A percentile compares a stretch with the other conserved stretches of the same genome.
These are phyloP conservation scores for Watsonalla cultraria DNA, from an alignment of 2,888 invertebrate species.

Conservation along the genomic window DNA sequence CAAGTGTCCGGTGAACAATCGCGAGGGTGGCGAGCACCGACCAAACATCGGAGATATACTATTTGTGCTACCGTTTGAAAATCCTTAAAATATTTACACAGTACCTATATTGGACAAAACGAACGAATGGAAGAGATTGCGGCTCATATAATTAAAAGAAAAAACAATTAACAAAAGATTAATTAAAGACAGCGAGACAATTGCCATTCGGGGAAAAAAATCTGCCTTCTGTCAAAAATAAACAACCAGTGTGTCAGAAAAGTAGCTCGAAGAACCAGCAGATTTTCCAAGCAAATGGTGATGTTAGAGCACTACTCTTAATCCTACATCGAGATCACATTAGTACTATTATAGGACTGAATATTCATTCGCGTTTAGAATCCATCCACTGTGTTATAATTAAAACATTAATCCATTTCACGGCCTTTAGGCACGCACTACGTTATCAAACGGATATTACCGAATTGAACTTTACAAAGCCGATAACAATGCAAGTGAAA, in stretches of 20 bases:
- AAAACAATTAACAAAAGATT: too few relatives aligned
- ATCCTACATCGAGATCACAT: too few relatives aligned
- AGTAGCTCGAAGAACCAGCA: too few relatives aligned
- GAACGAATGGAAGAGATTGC: not conserved
- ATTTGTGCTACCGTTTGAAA: not conserved
- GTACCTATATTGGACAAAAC: not conserved
- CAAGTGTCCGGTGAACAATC: constrained; percentile 51
- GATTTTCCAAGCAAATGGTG: too few relatives aligned
- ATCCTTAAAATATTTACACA: not conserved
- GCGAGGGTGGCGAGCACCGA: constrained; percentile 9
- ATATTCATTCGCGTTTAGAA: too few relatives aligned
- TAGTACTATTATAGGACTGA: too few relatives aligned
- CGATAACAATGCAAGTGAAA: constrained; percentile 6
- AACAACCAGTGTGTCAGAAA: too few relatives aligned
- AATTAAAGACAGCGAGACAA: too few relatives aligned
- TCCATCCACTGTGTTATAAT: not conserved
- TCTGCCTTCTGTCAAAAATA: too few relatives aligned
- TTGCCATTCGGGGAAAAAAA: too few relatives aligned
- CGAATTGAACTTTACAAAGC: constrained; percentile 1
- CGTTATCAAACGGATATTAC: not conserved
- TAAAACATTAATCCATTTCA: not conserved
- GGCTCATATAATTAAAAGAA: too few relatives aligned
- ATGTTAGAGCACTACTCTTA: too few relatives aligned
- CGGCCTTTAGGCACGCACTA: not conserved
- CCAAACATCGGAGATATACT: constrained; percentile 5